phyloP scores from a whole-genome alignment of 1,140 invertebrate genomes.

The Polyergus mexicanus region DNA sequence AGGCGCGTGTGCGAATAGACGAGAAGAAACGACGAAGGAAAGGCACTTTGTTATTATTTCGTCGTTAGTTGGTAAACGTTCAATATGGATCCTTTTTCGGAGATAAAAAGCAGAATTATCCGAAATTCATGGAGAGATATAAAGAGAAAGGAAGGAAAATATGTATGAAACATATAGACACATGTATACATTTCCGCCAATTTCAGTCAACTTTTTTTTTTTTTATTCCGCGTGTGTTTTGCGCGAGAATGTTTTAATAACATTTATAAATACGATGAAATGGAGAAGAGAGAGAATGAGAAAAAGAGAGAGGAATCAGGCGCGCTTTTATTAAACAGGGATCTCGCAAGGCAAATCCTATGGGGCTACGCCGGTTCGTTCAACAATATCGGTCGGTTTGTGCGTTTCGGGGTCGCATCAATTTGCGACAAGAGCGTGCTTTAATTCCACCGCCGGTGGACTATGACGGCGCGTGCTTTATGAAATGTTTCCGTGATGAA shows the following conservation, averaged over 20 bases:
- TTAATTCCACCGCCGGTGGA: slow-evolving; percentile 42
- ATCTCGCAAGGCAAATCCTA: slow-evolving; percentile 41
- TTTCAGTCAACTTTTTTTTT: not conserved
- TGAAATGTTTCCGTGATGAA: slow-evolving; percentile 49
- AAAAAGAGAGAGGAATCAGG: not conserved
- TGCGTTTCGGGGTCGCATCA: slow-evolving; percentile 51
- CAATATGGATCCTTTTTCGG: not conserved
- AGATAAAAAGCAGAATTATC: not conserved
- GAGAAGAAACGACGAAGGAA: not conserved
- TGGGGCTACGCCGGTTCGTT: slow-evolving; percentile 24
- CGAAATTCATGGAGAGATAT: not conserved
- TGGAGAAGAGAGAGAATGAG: too few relatives aligned
- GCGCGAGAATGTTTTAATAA: slow-evolving; percentile 51
- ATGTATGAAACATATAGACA: not conserved
- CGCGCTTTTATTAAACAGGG: slow-evolving; percentile 52
- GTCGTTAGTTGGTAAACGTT: slow-evolving; percentile 42
- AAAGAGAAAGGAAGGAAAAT: not conserved
- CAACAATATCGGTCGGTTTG: slow-evolving; percentile 30
- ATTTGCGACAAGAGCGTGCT: slow-evolving; percentile 55
- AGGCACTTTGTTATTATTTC: not conserved
- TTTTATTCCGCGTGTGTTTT: slow-evolving; percentile 10
- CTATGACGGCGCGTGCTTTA: slow-evolving; percentile 52
- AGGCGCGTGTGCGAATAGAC: slow-evolving; percentile 3
- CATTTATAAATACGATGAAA: slow-evolving; percentile 47
- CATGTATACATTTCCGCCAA: too few relatives aligned